Evolutionary conservation across 2,797 vertebrate genomes (phyloP), one percentile per base, ranked within the genome.

Genomic region (Nannoperca obscura): DNA sequence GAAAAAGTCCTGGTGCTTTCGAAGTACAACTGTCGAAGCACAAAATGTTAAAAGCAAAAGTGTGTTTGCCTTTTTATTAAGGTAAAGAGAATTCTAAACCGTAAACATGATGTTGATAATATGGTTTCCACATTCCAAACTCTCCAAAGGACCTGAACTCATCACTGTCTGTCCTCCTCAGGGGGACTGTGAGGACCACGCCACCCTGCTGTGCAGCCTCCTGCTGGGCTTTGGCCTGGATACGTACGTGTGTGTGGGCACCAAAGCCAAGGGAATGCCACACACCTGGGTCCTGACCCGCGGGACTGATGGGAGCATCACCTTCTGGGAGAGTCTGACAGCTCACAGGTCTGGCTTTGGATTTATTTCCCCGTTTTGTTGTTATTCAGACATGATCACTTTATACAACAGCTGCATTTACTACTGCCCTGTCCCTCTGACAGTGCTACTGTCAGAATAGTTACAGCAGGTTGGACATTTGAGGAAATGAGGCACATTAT

Each of bases 161-260:
- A 19, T 44, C 42, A 2, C 36, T 34, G 70, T 77, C 32, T 50
- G 34, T 62, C n/a, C 47, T 87, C 30, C 64, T 13, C 81, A 99
- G 98, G 98, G 98, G 15, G 98, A 99, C 88, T 98, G 98, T 91
- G 98, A 99, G 92, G 97, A 99, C 87, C 98, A 99, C 14, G 96
- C 97, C 79, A 97, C 96, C 50, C 95, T 99, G 71, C 93, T 99
- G 36, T 99, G 98, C 91, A 98, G 97, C 91, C 96, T 99, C 71
- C 95, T 99, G 66, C 95, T 99, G 73, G 98, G 98, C 4, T 99
- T 97, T 69, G 98, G 98, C 10, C 82, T 99, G 83, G 97, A 99
- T 82, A 97, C 97, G 2, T 99, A 97, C 63, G 97, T 99, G 47
- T 99, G 98, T 84, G 97, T 99, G 64, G 98, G 98, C 68, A 98